phyloP scores from a whole-genome alignment of 35 echinoderm and acorn worm genomes.

The Chiridota heheva region DNA sequence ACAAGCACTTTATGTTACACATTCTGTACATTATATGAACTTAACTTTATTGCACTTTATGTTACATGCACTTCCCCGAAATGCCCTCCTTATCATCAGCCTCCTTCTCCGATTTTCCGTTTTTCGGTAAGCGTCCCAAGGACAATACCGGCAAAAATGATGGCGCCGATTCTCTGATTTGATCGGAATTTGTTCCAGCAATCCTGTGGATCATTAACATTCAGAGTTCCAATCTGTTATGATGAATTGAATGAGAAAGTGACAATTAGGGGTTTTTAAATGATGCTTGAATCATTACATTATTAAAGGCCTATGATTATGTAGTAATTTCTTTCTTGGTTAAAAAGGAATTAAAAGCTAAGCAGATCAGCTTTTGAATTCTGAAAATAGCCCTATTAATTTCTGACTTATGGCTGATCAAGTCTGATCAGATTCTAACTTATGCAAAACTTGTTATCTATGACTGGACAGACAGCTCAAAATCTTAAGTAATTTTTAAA shows the following conservation, averaged over 20 bases:
- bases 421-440: no score
- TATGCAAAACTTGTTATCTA: no score
- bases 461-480: no score
- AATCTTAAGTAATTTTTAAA: no score
- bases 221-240: slow-evolving; percentile 79
- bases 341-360: no score
- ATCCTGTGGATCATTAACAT: slow-evolving; percentile 84
- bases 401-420: no score
- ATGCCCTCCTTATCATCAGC: background rate
- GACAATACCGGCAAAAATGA: slow-evolving; percentile 89
- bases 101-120: slow-evolving; percentile 15
- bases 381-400: no score
- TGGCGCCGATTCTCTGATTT: slow-evolving; percentile 86
- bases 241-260: slow-evolving; percentile 20
- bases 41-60: no score
- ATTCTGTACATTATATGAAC: no score
- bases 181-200: slow-evolving; percentile 99
- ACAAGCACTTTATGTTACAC: no score
- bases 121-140: slow-evolving; percentile 71
- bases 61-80: no score
- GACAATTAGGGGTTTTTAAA: background rate
- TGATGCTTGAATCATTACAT: background rate
- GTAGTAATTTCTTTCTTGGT: background rate
- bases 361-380: no score
- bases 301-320: background rate